Base-by-base conservation (phyloP, 2,888 invertebrate species). In the Ethmia dodecea region DNA sequence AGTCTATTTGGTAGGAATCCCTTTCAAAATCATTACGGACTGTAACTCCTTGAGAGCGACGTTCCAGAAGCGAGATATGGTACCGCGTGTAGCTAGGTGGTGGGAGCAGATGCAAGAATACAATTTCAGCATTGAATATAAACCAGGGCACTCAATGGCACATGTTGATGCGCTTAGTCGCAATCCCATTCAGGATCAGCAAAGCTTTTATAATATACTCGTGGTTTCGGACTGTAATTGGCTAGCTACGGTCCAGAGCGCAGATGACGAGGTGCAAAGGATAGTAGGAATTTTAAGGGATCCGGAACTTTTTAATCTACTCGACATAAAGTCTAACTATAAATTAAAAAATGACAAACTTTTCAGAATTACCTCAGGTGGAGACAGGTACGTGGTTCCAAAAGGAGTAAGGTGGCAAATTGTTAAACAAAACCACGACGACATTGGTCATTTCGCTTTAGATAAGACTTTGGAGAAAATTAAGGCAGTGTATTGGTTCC, bases 401-500 rank as follows among this genome's bases (percentile, higher is more conserved):
- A 20, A 20, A 20, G 20, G 20, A 20, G 20, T 20, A n/a, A 8
- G 2, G 8, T 45, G 42, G 42, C 37, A 45, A 13, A 22, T 45
- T 2, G 25, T 42, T 3, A 39, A 46, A 6, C 16, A 28, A 13
- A 30, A 25, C 22, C 44, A 42, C 12, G 42, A 42, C 14, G 41
- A 45, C 9, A 42, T 44, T 6, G 45, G 45, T 9, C 43, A 48
- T 27, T 43, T 42, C 12, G 26, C 31, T 3, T 18, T 38, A 6
- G 42, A 45, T 1, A 45, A 45, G 28, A 45, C 43, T 0, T 27
- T 40, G 8, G 38, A 36, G 3, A 44, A 44, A 28, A 16, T 44
- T 1, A 35, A 33, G 9, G 11, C 55, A 26, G 42, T 52, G 10
- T 81, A 69, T 45, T 79, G 71, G 70, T 78, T 78, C 32, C 60